These are phyloP conservation scores for Megalops atlanticus DNA, from an alignment of 2,113 vertebrate species.

Conservation along the genomic window DNA sequence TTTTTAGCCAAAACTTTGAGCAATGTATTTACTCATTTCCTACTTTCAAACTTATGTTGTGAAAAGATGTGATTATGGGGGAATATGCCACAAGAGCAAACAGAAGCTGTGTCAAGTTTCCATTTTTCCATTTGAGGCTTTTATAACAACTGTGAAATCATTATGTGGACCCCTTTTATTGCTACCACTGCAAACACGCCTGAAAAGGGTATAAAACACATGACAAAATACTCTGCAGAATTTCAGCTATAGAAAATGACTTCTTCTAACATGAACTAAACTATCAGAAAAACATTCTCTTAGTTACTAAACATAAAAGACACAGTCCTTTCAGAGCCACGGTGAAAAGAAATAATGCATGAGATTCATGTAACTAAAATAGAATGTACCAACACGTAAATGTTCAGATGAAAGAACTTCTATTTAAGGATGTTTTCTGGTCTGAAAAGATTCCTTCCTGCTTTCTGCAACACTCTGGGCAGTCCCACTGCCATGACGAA, in stretches of 20 bases:
- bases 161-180: not conserved
- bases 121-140: not conserved
- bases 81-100: not conserved
- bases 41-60: not conserved
- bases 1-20: not conserved
- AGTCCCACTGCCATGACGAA: slow-evolving; percentile 8
- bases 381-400: slow-evolving; percentile 23
- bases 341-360: not conserved
- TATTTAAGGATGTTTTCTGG: slow-evolving; percentile 30
- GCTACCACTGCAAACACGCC: not conserved
- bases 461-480: slow-evolving; percentile 8
- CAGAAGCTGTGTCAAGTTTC: not conserved
- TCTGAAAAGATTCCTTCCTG: slow-evolving; percentile 16
- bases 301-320: not conserved
- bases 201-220: not conserved
- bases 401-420: slow-evolving; percentile 10
- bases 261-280: not conserved
- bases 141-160: not conserved
- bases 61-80: not conserved
- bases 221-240: not conserved
- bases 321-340: not conserved
- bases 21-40: not conserved
- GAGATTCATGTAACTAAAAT: slow-evolving; percentile 3
- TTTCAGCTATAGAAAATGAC: not conserved
- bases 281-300: not conserved